Percentiles rank a stretch among this genome's conserved stretches.
Conservation (phyloP, 2,888 invertebrate genomes). For the Sarcophaga carnaria region DNA sequence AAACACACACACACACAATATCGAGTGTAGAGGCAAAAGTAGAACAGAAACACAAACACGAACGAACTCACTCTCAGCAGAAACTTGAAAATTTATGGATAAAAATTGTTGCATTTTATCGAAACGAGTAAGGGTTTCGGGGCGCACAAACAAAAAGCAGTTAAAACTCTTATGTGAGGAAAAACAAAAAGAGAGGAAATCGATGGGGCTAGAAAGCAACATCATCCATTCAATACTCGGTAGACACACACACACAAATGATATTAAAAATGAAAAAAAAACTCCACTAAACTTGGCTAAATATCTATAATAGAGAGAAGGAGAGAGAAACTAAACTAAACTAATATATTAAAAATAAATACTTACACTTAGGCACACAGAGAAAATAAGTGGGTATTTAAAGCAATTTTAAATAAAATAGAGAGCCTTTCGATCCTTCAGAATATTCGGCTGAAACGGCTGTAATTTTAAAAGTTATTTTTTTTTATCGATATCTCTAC, state of each 20-base stretch:
- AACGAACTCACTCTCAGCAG: neutral
- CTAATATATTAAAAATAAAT: neutral
- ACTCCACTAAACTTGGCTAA: conserved; percentile 10
- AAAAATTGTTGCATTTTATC: conserved; percentile 59
- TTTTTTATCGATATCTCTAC: no score
- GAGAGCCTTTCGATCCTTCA: no score
- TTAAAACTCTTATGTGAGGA: neutral
- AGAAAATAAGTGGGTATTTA: no score
- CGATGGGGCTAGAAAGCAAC: neutral
- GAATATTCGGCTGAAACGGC: no score
- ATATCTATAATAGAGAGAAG: neutral
- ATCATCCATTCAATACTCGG: neutral
- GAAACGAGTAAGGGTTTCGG: neutral
- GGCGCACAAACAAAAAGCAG: neutral
- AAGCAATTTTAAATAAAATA: no score
- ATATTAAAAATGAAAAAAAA: conserved; percentile 49
- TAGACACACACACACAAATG: conserved; percentile 40
- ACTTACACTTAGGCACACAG: no score
- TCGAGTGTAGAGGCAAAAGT: neutral
- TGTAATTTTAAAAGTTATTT: no score
- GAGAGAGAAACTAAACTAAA: conserved; percentile 22
- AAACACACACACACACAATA: neutral
- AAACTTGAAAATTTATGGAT: conserved; percentile 65
- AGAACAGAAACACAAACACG: conserved; percentile 16
- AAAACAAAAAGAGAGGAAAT: neutral